These are phyloP conservation scores for Chrysochloris asiatica DNA, from an alignment of 2,113 vertebrate species.

Conservation along the genomic window DNA sequence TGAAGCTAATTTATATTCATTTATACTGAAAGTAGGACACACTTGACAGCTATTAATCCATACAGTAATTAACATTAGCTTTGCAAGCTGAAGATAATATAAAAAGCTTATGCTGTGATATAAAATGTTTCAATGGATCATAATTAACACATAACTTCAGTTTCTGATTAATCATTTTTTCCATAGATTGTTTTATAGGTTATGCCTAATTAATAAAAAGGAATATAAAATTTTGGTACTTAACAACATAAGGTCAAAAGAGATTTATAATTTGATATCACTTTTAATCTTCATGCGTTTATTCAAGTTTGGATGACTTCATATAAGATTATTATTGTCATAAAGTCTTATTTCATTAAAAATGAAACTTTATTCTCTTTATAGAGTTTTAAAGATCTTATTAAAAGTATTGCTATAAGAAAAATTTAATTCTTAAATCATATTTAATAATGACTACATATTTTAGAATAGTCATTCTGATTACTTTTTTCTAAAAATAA, in stretches of 20 bases:
- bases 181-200: slow-evolving; percentile 65
- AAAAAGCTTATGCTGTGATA: slow-evolving; percentile 78
- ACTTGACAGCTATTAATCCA: slow-evolving; percentile 78
- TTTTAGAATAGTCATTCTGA: background rate
- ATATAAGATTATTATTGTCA: background rate
- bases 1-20: slow-evolving; percentile 77
- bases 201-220: slow-evolving; percentile 71
- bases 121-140: slow-evolving; percentile 65
- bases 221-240: slow-evolving; percentile 51
- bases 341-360: background rate
- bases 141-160: slow-evolving; percentile 74
- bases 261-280: slow-evolving; percentile 42
- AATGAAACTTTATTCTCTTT: background rate
- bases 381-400: background rate
- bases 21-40: slow-evolving; percentile 71
- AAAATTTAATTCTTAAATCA: background rate
- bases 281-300: slow-evolving; percentile 22
- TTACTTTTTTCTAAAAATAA: background rate
- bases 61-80: slow-evolving; percentile 77
- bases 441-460: background rate
- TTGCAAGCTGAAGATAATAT: slow-evolving; percentile 78
- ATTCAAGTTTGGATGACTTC: slow-evolving; percentile 38
- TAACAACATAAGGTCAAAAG: background rate
- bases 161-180: slow-evolving; percentile 77
- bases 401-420: background rate